A percentile compares a stretch with the other conserved stretches of the same genome.
Conservation (phyloP, 2,888 invertebrate genomes). For the Digitonthophagus gazella region DNA sequence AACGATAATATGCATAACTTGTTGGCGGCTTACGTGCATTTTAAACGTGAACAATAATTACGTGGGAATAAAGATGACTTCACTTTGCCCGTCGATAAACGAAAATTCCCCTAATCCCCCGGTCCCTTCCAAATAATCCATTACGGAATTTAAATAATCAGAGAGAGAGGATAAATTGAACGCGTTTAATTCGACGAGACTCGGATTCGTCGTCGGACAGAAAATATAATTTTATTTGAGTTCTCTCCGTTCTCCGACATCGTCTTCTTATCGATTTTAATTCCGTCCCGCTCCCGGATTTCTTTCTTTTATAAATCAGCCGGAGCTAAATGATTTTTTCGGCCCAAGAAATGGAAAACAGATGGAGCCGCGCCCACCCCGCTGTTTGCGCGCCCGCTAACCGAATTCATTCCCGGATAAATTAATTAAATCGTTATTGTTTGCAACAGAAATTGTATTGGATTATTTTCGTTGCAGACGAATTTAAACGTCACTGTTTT, state of each 20-base stretch:
- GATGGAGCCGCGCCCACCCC: not conserved
- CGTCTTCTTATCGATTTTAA: slow-evolving; percentile 16
- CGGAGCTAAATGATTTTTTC: not conserved
- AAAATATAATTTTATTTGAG: slow-evolving; percentile 22
- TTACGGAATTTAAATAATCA: slow-evolving; percentile 16
- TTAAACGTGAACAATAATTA: slow-evolving; percentile 13
- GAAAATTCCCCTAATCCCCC: not conserved
- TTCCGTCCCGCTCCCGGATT: slow-evolving; percentile 13
- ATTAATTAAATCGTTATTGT: slow-evolving; percentile 15
- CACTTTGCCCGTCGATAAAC: slow-evolving; percentile 1
- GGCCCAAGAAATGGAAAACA: not conserved
- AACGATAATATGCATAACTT: slow-evolving; percentile 14
- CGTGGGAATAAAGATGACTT: slow-evolving; percentile 5
- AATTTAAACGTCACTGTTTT: slow-evolving; percentile 7
- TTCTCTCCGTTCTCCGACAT: not conserved
- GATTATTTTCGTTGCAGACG: slow-evolving; percentile 8
- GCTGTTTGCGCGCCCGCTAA: slow-evolving; percentile 3
- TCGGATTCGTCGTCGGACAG: slow-evolving; percentile 13
- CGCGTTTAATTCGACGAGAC: slow-evolving; percentile 15
- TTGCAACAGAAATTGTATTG: slow-evolving; percentile 3
- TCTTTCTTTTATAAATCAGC: slow-evolving; percentile 17
- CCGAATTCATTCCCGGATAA: slow-evolving; percentile 10
- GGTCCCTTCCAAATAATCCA: slow-evolving; percentile 6
- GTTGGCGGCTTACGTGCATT: not conserved
- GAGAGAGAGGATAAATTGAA: slow-evolving; percentile 17